A percentile compares a stretch with the other conserved stretches of the same genome.
phyloP scores from a whole-genome alignment of 2,888 invertebrate species.

The Parnassius mnemosyne region DNA sequence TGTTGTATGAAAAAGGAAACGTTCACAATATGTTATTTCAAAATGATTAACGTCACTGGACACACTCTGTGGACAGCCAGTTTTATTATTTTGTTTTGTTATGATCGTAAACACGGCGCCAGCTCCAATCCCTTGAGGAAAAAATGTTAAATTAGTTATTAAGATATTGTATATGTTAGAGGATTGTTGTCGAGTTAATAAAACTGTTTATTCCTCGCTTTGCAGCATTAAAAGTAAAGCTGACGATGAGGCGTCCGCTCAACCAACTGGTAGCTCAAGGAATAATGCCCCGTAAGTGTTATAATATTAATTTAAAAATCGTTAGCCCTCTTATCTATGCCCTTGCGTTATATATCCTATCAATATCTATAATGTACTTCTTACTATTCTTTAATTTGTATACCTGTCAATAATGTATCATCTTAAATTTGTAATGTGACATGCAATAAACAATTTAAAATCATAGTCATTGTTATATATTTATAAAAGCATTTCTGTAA shows the following conservation, averaged over 20 bases:
- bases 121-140: slow-evolving; percentile 11
- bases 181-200: slow-evolving; percentile 11
- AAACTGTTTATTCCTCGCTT: slow-evolving; percentile 50
- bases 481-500: slow-evolving; percentile 30
- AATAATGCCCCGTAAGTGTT: slow-evolving; percentile 98
- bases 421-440: too few species aligned
- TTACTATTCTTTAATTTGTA: too few species aligned
- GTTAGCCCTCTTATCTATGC: too few species aligned
- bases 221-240: slow-evolving; percentile 97
- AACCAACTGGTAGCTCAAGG: slow-evolving; percentile 98
- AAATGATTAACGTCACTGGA: slow-evolving; percentile 9
- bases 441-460: not conserved
- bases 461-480: slow-evolving; percentile 7
- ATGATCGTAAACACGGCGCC: not conserved
- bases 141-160: slow-evolving; percentile 1
- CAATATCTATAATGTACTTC: too few species aligned
- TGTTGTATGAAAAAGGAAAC: slow-evolving; percentile 59
- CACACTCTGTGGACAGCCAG: not conserved
- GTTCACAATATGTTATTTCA: slow-evolving; percentile 29
- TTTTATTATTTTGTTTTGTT: not conserved
- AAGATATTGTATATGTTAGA: not conserved
- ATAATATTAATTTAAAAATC: not conserved
- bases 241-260: slow-evolving; percentile 96
- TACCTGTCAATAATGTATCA: too few species aligned
- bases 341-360: too few species aligned